These are phyloP conservation scores for Drosophila fuyamai DNA, from an alignment of 1,140 invertebrate species.

Conservation along the genomic window DNA sequence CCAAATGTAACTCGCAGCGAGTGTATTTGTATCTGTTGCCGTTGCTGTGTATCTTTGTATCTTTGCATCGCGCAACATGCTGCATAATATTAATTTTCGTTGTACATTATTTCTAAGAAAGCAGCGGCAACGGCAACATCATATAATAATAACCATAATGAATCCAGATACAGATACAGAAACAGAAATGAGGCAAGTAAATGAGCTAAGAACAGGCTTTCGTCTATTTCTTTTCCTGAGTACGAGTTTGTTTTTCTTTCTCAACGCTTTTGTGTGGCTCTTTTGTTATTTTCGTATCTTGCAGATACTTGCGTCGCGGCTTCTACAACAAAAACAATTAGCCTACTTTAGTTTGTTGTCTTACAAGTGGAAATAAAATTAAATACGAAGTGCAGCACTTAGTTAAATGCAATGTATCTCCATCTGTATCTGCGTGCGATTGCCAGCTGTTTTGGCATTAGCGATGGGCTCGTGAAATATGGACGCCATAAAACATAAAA, in stretches of 20 bases:
- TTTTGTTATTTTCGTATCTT: constrained; percentile 33
- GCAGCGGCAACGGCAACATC: constrained; percentile 50
- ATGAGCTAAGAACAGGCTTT: constrained; percentile 73
- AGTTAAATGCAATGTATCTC: constrained; percentile 69
- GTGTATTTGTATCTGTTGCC: constrained; percentile 29
- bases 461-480: neutral
- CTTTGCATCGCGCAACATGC: constrained; percentile 74
- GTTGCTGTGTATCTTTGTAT: constrained; percentile 53
- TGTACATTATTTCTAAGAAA: constrained; percentile 74
- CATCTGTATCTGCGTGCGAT: constrained; percentile 18
- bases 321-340: constrained; percentile 77
- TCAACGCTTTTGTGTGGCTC: constrained; percentile 16
- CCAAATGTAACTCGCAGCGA: constrained; percentile 64
- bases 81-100: constrained; percentile 82
- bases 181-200: constrained; percentile 77
- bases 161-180: constrained; percentile 58
- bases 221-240: constrained; percentile 26
- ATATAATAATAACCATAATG: constrained; percentile 78
- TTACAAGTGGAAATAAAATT: constrained; percentile 80
- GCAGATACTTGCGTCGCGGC: constrained; percentile 20
- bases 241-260: constrained; percentile 29
- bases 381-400: constrained; percentile 73
- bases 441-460: constrained; percentile 2
- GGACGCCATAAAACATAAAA: neutral
- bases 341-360: constrained; percentile 80